phyloP scores from a whole-genome alignment of 2,888 invertebrate genomes.

The Cerceris ruficornis region DNA sequence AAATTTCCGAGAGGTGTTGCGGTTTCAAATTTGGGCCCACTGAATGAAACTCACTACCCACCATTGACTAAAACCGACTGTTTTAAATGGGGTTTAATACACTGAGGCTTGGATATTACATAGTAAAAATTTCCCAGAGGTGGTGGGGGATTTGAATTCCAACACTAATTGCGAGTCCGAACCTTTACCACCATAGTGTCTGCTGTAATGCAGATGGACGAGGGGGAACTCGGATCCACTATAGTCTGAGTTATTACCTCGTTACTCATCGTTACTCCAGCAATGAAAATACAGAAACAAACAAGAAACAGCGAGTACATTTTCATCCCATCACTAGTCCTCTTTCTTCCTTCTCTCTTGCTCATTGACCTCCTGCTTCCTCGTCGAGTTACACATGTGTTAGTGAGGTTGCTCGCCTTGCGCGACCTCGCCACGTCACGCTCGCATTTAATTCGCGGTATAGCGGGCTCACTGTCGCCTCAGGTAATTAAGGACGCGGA shows the following conservation, averaged over 20 bases:
- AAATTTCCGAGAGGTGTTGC: no score
- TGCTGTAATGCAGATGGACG: no score
- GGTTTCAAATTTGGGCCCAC: no score
- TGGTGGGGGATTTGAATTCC: no score
- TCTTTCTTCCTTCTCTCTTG: neutral
- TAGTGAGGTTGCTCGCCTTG: slow-evolving; percentile 74
- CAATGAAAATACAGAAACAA: neutral
- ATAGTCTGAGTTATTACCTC: neutral
- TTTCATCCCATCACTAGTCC: neutral
- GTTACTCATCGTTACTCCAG: no score
- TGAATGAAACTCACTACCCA: no score
- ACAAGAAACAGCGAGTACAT: neutral
- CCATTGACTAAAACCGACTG: no score
- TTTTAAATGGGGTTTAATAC: no score
- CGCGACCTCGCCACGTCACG: slow-evolving; percentile 72
- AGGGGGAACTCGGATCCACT: no score
- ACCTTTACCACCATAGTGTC: neutral
- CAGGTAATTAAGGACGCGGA: slow-evolving; percentile 19
- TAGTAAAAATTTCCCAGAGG: no score
- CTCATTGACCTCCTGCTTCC: slow-evolving; percentile 7
- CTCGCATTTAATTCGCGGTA: slow-evolving; percentile 55
- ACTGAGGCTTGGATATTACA: no score
- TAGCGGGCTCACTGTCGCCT: slow-evolving; percentile 5
- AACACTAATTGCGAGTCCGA: no score
- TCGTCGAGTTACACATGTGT: slow-evolving; percentile 27